Base-by-base conservation (phyloP, 2,888 invertebrate species). In the Monochamus alternatus region DNA sequence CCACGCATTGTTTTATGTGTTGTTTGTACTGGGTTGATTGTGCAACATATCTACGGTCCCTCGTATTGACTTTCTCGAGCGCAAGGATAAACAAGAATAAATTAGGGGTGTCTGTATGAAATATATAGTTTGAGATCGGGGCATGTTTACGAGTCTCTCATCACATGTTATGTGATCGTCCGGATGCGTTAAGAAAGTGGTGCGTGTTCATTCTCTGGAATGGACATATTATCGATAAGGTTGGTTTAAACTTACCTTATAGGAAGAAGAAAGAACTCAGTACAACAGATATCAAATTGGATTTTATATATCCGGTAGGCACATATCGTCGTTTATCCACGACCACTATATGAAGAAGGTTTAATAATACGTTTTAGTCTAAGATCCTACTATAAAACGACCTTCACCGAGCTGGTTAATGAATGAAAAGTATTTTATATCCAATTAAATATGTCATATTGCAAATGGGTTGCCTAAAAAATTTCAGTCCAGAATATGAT, bases 41-140 rank as follows among this genome's bases (percentile, higher is more conserved):
- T 75, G 74, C 76, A 77, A 77, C 73, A 78, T 80, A 80, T 77
- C 76, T 75, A 78, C 75, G 72, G 68, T 73, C 66, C 69, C 64
- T 52, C 64, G 65, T 76, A 80, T 78, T 80, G 80, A 80, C 78
- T 73, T 43, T 59, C 30, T 4, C 67, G 58, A 65, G 66, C 70
- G 59, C 64, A 60, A 69, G 62, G 72, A 74, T 77, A 80, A 78
- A 80, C 80, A 78, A 14, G 74, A 64, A 77, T 80, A 73, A 76
- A 68, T 80, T 75, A 78, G 74, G 62, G 76, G 47, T 68, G 63
- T 63, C 62, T 44, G 30, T 65, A 47, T 65, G 65, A 51, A 51
- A 47, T 65, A 65, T 65, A 65, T n/a, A 22, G 51, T 14, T 43
- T 4, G 3, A 5, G 14, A 43, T 43, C 14, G 0, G 38, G 38